phyloP scores from a whole-genome alignment of 2,113 vertebrate species.

The Mus musculus region GRCm39 chr2:35807501-35808000 shows the following conservation, averaged over 20 bases:
- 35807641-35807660: not conserved
- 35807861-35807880: not conserved
- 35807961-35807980: not conserved
- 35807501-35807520: not conserved
- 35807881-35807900: not conserved
- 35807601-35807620: not conserved
- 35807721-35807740: not conserved
- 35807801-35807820: not conserved
- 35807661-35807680: not conserved
- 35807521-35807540: not conserved
- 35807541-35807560: not conserved
- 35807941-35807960: not conserved
- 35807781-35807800: not conserved
- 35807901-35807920: not conserved
- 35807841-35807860: not conserved
- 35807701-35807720: not conserved
- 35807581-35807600: not conserved
- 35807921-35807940: not conserved
- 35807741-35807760: too few species aligned
- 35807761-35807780: not conserved
- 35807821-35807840: conserved; percentile 35
- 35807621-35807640: not conserved
- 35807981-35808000: not conserved
- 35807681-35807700: not conserved
- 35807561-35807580: not conserved